phyloP scores from a whole-genome alignment of 2,113 vertebrate species.

The Scalopus aquaticus region DNA sequence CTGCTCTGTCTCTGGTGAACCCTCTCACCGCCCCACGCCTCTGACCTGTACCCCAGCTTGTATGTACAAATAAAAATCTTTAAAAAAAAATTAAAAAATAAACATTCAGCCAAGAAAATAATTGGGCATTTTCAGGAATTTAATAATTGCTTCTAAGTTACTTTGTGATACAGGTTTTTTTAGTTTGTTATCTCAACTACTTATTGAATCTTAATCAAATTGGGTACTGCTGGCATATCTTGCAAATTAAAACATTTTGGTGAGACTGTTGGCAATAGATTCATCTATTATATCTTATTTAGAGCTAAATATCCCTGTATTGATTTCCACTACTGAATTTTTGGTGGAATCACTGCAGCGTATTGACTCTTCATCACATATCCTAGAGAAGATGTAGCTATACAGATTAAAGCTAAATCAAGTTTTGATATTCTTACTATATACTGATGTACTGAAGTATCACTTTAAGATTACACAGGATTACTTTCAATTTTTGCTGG shows the following conservation, averaged over 20 bases:
- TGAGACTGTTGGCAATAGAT: not conserved
- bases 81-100: too few relatives aligned
- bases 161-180: not conserved
- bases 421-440: constrained; percentile 36
- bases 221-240: not conserved
- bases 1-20: too few relatives aligned
- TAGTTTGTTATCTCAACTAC: not conserved
- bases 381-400: not conserved
- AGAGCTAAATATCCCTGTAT: not conserved
- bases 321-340: not conserved
- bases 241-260: not conserved
- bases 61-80: too few relatives aligned
- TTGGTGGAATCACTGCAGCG: constrained; percentile 40
- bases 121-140: not conserved
- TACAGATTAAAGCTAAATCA: constrained; percentile 53
- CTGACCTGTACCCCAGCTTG: too few relatives aligned
- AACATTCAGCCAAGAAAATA: not conserved
- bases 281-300: not conserved
- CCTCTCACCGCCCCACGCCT: too few relatives aligned
- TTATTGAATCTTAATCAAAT: not conserved
- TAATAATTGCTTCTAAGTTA: not conserved
- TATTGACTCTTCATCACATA: constrained; percentile 34
- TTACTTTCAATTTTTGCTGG: constrained; percentile 52
- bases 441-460: constrained; percentile 20
- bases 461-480: constrained; percentile 39